Evolutionary conservation across 2,113 vertebrate genomes (phyloP).

Genomic region (Emydocephalus ijimae): DNA sequence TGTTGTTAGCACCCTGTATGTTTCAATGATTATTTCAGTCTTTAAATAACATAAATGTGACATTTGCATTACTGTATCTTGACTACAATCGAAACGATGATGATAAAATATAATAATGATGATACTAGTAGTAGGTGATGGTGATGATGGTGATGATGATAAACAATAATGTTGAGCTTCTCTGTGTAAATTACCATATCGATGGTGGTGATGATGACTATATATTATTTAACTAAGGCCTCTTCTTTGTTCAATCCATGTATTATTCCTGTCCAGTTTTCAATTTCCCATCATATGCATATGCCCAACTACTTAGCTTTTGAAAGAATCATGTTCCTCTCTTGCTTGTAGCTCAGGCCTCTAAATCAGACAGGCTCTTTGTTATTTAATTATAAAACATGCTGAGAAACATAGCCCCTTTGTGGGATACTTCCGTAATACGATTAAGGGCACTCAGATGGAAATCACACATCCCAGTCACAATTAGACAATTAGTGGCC

Average conservation of each 20-base stretch:
- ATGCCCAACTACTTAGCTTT: rapidly evolving
- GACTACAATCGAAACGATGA: not conserved
- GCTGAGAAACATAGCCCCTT: not conserved
- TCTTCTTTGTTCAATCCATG: slow-evolving; percentile 35
- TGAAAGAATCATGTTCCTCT: not conserved
- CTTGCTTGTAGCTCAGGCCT: slow-evolving; percentile 3
- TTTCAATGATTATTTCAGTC: not conserved
- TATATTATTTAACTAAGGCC: not conserved
- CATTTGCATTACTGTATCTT: not conserved
- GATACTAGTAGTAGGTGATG: not conserved
- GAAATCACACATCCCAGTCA: slow-evolving; percentile 21
- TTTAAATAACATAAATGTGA: too few relatives aligned
- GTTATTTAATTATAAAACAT: slow-evolving; percentile 11
- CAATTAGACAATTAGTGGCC: slow-evolving; percentile 29
- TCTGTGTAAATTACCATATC: not conserved
- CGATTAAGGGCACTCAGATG: not conserved
- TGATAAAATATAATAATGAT: not conserved
- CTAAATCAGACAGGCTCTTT: not conserved
- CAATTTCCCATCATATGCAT: not conserved
- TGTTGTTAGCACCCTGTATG: not conserved
- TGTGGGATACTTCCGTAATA: not conserved
- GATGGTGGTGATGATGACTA: not conserved
- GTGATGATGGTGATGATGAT: not conserved
- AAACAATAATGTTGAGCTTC: not conserved
- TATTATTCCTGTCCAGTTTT: slow-evolving; percentile 47